These are phyloP conservation scores for Passer domesticus DNA, from an alignment of 2,113 vertebrate genomes.

Conservation along the genomic window DNA sequence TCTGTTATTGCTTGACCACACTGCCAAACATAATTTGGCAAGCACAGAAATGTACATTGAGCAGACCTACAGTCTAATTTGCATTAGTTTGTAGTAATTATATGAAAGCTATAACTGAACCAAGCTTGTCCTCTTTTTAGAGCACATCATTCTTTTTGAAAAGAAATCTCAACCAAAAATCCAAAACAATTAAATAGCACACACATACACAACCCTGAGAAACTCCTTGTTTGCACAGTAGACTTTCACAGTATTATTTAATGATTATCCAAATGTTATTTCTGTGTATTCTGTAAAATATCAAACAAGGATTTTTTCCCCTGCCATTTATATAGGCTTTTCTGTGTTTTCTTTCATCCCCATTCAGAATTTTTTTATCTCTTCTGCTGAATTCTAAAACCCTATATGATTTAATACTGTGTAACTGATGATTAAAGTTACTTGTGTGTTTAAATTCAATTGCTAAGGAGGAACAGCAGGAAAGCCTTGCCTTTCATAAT, in stretches of 20 bases:
- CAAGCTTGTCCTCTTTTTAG: constrained; percentile 78
- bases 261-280: constrained; percentile 67
- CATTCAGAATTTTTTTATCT: constrained; percentile 42
- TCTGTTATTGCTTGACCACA: constrained; percentile 86
- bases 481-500: neutral
- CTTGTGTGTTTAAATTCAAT: neutral
- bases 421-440: constrained; percentile 26
- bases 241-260: constrained; percentile 66
- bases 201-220: constrained; percentile 51
- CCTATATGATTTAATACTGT: neutral
- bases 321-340: constrained; percentile 17
- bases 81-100: constrained; percentile 83
- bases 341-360: constrained; percentile 42
- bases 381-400: neutral
- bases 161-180: constrained; percentile 60
- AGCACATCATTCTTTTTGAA: constrained; percentile 72
- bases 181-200: constrained; percentile 58
- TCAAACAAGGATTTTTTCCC: neutral
- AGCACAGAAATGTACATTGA: constrained; percentile 83
- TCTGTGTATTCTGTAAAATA: constrained; percentile 30
- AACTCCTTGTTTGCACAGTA: constrained; percentile 67
- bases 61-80: constrained; percentile 83
- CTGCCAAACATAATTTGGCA: constrained; percentile 85
- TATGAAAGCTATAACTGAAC: constrained; percentile 78
- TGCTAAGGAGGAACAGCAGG: neutral